Conservation (phyloP, 2,797 vertebrate species). For the Philypnodon macrostomus region DNA sequence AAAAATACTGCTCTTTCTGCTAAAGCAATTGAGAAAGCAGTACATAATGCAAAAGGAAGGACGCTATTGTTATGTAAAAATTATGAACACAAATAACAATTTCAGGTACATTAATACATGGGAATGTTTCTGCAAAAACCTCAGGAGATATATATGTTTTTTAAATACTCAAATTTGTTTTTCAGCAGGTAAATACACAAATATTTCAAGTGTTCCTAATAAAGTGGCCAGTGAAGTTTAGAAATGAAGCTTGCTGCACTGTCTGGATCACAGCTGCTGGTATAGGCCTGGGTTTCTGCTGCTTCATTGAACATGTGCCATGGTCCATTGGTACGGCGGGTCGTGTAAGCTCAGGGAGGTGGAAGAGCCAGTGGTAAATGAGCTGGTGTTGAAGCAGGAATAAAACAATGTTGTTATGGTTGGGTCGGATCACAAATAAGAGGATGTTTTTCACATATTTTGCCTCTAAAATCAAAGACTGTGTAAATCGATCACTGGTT, state of each 20-base stretch:
- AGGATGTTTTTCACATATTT: slow-evolving; percentile 1
- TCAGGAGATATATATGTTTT: no score
- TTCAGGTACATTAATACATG: neutral
- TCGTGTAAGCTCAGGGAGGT: slow-evolving; percentile 36
- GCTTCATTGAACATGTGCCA: slow-evolving; percentile 49
- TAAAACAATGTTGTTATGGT: slow-evolving; percentile 23
- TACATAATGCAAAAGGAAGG: slow-evolving; percentile 2
- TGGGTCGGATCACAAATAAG: slow-evolving; percentile 28
- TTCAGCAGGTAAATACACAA: no score
- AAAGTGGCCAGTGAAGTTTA: neutral
- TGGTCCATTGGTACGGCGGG: slow-evolving; percentile 50
- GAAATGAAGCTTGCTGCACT: slow-evolving; percentile 23
- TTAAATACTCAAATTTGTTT: no score
- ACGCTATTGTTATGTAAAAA: no score
- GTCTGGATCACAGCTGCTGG: slow-evolving; percentile 54
- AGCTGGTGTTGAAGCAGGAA: slow-evolving; percentile 29
- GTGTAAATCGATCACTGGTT: neutral
- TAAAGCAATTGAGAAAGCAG: slow-evolving; percentile 8
- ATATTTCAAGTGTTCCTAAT: no score
- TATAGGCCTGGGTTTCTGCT: slow-evolving; percentile 29
- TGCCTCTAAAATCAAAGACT: slow-evolving; percentile 5
- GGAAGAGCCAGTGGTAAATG: slow-evolving; percentile 35
- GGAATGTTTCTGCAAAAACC: no score
- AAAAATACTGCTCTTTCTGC: slow-evolving; percentile 21
- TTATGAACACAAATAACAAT: no score